A percentile compares a stretch with the other conserved stretches of the same genome.
These are phyloP conservation scores for Rotaria sp. DNA, from an alignment of 2,888 invertebrate genomes.

Conservation along the genomic window DNA sequence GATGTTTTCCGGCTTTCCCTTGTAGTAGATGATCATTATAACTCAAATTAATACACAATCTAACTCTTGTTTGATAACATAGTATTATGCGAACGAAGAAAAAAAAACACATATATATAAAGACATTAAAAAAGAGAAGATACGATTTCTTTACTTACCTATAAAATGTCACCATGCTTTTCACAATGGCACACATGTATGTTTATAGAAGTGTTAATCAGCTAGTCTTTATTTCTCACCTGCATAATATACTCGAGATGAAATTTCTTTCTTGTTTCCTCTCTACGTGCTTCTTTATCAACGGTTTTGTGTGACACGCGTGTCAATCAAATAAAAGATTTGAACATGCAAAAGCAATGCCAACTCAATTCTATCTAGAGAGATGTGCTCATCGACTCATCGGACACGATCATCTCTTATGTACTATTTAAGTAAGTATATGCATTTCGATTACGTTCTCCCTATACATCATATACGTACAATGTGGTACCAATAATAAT, in stretches of 20 bases:
- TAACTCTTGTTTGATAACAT: neutral
- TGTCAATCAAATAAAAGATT: slow-evolving; percentile 12
- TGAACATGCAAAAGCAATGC: neutral
- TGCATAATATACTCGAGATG: neutral
- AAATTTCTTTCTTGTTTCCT: neutral
- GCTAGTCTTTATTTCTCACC: neutral
- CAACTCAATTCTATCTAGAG: neutral
- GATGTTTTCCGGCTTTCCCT: too few species aligned
- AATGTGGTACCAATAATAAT: neutral
- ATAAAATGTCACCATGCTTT: neutral
- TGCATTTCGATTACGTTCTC: neutral
- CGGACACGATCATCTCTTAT: neutral
- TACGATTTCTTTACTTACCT: neutral
- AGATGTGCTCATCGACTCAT: neutral
- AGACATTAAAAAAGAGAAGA: neutral
- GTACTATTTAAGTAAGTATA: neutral
- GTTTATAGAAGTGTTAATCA: slow-evolving; percentile 3
- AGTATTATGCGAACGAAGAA: neutral
- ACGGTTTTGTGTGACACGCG: neutral
- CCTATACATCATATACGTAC: neutral
- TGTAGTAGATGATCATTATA: too few species aligned
- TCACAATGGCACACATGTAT: neutral
- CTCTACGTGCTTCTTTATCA: neutral
- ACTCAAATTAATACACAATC: neutral
- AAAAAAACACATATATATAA: neutral